phyloP scores from a whole-genome alignment of 2,797 vertebrate genomes.

The Sitta carolinensis region DNA sequence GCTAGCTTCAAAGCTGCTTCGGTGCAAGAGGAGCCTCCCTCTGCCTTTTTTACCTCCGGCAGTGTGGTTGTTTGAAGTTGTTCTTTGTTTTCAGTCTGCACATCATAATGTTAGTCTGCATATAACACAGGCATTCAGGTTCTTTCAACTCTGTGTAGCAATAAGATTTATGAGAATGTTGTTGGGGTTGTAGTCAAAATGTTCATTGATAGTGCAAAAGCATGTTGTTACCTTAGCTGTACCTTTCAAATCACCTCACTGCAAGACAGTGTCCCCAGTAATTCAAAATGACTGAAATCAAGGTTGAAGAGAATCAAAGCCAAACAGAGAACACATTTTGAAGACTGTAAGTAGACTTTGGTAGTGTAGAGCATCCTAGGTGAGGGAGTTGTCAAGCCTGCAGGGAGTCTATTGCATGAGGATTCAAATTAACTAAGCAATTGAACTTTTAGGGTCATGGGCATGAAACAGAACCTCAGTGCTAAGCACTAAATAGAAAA shows the following conservation, averaged over 20 bases:
- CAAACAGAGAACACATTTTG: neutral
- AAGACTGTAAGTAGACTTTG: neutral
- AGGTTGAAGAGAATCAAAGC: neutral
- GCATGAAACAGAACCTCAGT: neutral
- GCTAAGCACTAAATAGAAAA: neutral
- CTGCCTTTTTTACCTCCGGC: conserved; percentile 9
- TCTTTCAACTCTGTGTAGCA: conserved; percentile 8
- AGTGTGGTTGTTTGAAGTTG: conserved; percentile 30
- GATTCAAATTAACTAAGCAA: neutral
- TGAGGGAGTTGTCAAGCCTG: neutral
- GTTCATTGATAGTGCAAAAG: neutral
- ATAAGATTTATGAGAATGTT: conserved; percentile 13
- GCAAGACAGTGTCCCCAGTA: neutral
- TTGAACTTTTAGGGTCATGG: neutral
- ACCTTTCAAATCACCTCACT: neutral
- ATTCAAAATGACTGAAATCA: neutral
- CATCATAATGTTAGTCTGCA: conserved; percentile 12
- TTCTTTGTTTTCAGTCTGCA: conserved; percentile 47
- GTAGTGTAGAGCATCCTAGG: neutral
- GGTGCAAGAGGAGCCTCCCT: conserved; percentile 24
- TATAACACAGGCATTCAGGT: neutral
- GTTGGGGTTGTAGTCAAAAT: neutral
- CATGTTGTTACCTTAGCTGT: neutral
- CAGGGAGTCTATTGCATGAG: neutral
- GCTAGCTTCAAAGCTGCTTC: conserved; percentile 45